A percentile compares a stretch with the other conserved stretches of the same genome.
These are phyloP conservation scores for Colletes gigas DNA, from an alignment of 1,140 invertebrate genomes.

Conservation along the genomic window DNA sequence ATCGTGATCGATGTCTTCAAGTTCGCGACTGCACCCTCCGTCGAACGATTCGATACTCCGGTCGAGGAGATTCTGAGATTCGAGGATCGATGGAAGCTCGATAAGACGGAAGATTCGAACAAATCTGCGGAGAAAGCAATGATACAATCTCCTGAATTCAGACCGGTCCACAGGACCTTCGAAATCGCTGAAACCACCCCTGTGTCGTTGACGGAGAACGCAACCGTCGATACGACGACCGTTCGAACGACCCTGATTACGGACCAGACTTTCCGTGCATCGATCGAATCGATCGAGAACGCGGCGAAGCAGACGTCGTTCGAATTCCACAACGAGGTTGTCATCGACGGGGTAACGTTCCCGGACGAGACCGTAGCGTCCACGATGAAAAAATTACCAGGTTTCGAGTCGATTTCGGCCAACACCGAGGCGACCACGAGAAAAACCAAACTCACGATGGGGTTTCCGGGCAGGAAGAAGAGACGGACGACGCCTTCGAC, in stretches of 20 bases:
- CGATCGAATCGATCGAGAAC: neutral
- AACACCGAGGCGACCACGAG: fast-evolving
- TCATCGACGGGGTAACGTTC: constrained; percentile 31
- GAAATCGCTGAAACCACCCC: constrained; percentile 3
- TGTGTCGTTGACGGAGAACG: neutral
- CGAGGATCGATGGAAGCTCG: constrained; percentile 4
- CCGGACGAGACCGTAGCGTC: constrained; percentile 23
- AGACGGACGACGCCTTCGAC: neutral
- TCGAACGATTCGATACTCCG: too few species aligned
- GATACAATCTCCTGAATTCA: neutral
- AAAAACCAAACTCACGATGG: neutral
- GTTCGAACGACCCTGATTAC: constrained; percentile 39
- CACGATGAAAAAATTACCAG: neutral
- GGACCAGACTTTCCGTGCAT: constrained; percentile 24
- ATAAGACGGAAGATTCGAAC: neutral
- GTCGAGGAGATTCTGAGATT: neutral
- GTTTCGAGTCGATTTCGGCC: neutral
- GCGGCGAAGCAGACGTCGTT: neutral
- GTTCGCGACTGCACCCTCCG: neutral
- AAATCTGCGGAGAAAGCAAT: neutral
- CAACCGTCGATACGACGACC: neutral
- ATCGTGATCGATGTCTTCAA: constrained; percentile 35
- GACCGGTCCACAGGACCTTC: constrained; percentile 1
- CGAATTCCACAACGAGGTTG: constrained; percentile 41
- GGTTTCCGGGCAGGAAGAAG: neutral